A percentile compares a stretch with the other conserved stretches of the same genome.
Evolutionary conservation across 1,140 invertebrate species (phyloP).

Genomic region (Asbolus verrucosus): DNA sequence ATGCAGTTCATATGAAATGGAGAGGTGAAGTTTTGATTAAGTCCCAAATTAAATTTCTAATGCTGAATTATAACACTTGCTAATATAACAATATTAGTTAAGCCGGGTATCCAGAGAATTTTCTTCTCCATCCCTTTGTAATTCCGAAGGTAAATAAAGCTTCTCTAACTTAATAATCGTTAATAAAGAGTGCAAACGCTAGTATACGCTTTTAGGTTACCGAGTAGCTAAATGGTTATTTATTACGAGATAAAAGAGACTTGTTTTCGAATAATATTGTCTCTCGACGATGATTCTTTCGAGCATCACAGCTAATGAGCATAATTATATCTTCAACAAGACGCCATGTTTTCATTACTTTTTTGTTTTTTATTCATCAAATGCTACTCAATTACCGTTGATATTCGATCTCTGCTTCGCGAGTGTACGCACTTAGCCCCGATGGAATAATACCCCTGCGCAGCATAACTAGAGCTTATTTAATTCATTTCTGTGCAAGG

Average conservation of each 20-base stretch:
- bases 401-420: neutral
- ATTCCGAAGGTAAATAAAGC: slow-evolving; percentile 41
- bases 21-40: slow-evolving; percentile 30
- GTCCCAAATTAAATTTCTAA: slow-evolving; percentile 27
- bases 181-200: slow-evolving; percentile 43
- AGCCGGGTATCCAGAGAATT: slow-evolving; percentile 15
- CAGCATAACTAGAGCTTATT: slow-evolving; percentile 28
- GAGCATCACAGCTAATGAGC: too few relatives aligned
- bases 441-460: neutral
- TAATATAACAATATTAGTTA: slow-evolving; percentile 36
- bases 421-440: neutral
- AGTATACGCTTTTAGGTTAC: neutral
- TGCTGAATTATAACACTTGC: slow-evolving; percentile 21
- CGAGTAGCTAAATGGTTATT: slow-evolving; percentile 16
- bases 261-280: slow-evolving; percentile 9
- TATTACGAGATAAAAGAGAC: slow-evolving; percentile 21
- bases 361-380: slow-evolving; percentile 16
- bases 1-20: slow-evolving; percentile 30
- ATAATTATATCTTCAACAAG: neutral
- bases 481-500: slow-evolving; percentile 25
- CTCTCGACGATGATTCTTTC: slow-evolving; percentile 9
- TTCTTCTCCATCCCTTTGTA: slow-evolving; percentile 32
- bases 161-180: slow-evolving; percentile 43
- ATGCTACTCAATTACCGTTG: slow-evolving; percentile 1
- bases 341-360: neutral